Evolutionary conservation across 2,888 invertebrate genomes (phyloP).

Genomic region (Drosophila dives): DNA sequence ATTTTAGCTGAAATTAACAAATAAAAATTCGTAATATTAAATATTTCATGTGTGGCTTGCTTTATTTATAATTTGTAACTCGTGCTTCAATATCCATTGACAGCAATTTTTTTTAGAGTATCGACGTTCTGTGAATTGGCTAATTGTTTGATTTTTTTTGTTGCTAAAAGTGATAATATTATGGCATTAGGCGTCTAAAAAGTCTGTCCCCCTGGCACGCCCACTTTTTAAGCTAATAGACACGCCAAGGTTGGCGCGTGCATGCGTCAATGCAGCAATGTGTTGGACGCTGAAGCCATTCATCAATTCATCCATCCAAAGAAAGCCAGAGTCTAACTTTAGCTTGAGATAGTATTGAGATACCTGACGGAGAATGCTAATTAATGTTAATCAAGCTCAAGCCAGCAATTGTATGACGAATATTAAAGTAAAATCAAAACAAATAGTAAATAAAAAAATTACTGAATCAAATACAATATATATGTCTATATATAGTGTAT

Average conservation of each 20-base stretch:
- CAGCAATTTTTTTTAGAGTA: slow-evolving; percentile 7
- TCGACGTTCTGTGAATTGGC: slow-evolving; percentile 17
- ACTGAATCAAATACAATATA: slow-evolving; percentile 6
- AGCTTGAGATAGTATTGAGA: not conserved
- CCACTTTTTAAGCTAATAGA: slow-evolving; percentile 5
- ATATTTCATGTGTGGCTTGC: slow-evolving; percentile 8
- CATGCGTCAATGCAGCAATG: not conserved
- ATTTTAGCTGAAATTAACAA: too few species aligned
- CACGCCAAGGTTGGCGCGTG: not conserved
- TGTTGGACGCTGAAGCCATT: not conserved
- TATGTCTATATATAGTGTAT: not conserved
- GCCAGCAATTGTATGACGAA: slow-evolving; percentile 28
- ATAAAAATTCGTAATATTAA: not conserved
- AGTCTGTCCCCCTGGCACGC: slow-evolving; percentile 14
- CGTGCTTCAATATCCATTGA: not conserved
- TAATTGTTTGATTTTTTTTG: not conserved
- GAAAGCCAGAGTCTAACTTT: slow-evolving; percentile 5
- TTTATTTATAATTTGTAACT: not conserved
- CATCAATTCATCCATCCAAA: slow-evolving; percentile 11
- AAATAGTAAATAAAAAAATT: slow-evolving; percentile 11
- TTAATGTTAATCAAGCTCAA: slow-evolving; percentile 54
- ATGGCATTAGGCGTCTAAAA: slow-evolving; percentile 28
- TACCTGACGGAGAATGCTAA: slow-evolving; percentile 41
- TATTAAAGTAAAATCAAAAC: slow-evolving; percentile 5
- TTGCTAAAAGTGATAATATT: slow-evolving; percentile 3